These are phyloP conservation scores for Dreissena polymorpha DNA, from an alignment of 1,140 invertebrate species.

Conservation along the genomic window DNA sequence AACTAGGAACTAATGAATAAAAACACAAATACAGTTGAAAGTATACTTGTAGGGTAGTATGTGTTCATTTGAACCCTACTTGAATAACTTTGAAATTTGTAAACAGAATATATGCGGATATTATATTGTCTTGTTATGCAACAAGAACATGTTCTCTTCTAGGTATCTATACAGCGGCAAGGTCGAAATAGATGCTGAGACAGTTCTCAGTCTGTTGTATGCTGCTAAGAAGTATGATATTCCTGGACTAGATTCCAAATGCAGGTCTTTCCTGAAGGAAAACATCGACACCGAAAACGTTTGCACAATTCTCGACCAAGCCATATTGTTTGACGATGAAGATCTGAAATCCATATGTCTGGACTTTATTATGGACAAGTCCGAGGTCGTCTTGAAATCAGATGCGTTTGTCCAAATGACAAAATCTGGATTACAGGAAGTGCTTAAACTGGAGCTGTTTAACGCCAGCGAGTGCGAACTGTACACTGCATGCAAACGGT, in stretches of 20 bases:
- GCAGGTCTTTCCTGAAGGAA: conserved; percentile 88
- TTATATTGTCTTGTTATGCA: no score
- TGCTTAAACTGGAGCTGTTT: background rate
- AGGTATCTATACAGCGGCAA: no score
- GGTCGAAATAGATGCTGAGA: no score
- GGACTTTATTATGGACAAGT: conserved; percentile 19
- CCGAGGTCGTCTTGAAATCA: conserved; percentile 16
- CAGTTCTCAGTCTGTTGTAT: conserved; percentile 90
- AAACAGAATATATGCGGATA: no score
- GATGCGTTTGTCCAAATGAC: conserved; percentile 39
- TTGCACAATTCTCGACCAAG: conserved; percentile 73
- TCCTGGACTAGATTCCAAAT: conserved; percentile 87
- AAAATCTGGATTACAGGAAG: conserved; percentile 3
- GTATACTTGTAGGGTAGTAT: no score
- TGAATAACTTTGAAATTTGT: no score
- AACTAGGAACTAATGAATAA: no score
- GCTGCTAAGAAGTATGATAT: conserved; percentile 92
- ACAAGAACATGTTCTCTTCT: no score
- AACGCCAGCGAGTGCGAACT: conserved; percentile 1
- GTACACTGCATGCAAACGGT: conserved; percentile 11
- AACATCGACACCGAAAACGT: conserved; percentile 89
- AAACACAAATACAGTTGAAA: no score
- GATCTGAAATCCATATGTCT: conserved; percentile 46
- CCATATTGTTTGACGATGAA: conserved; percentile 50
- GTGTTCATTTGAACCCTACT: no score